Base-by-base conservation (phyloP, 2,797 vertebrate species). In the Acanthurus lineatus region DNA sequence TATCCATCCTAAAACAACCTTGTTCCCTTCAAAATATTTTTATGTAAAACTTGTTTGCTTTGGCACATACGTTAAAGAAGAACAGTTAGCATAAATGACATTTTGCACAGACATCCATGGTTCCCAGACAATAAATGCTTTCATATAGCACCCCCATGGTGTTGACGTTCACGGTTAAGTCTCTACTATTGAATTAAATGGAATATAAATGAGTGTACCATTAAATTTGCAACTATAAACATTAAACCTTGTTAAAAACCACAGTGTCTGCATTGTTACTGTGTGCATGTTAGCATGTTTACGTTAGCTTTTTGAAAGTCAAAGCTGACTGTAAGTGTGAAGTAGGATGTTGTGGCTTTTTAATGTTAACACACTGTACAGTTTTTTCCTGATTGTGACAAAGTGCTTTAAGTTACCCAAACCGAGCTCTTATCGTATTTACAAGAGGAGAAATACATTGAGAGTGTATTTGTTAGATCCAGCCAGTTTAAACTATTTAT, bases 291-390 rank as follows among this genome's bases (percentile, higher is more conserved):
- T 35, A 56, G 40, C 48, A 65, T 20, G 52, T 17, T 62, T 58
- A 53, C 42, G n/a, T 53, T 15, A 54, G 62, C 48, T 44, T 77
- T 38, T 62, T 58, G 60, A 20, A 66, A 66, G 45, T 54, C 19
- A 28, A 20, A 48, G 20, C 17, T 6, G 20, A 42, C n/a, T 54
- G 15, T 25, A 78, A 67, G 63, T 4, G 1, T 45, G 53, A 12
- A 51, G 42, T 66, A 44, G 64, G 57, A 54, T 54, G n/a, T 19
- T 1, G 19, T 51, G 48, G n/a, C 48, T 3, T 51, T 51, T 51
- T 20, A 0, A 2, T 9, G 9, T 9, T 4, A 51, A n/a, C 48
- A 49, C 48, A 49, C 4, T 12, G 4, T 20, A 22, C 51, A 12
- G 12, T 20, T 20, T 52, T 51, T n/a, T 4, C n/a, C 9, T 12